Percentiles rank a stretch among this genome's conserved stretches.
Conservation (phyloP, 2,113 vertebrate genomes). For the Tyto alba region DNA sequence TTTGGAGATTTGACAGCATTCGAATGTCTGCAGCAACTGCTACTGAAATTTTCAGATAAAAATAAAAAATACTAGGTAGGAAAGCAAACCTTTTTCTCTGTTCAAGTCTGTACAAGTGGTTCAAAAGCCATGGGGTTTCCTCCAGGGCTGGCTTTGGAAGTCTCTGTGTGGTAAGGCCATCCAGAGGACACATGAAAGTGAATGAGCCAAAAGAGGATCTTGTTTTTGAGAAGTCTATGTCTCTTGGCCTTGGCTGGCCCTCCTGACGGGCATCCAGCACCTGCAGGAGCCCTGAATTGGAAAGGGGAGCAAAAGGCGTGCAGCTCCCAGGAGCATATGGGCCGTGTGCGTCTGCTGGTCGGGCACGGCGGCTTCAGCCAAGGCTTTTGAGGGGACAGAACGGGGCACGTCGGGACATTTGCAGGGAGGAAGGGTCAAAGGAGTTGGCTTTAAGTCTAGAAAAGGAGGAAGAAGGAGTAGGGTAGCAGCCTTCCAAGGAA, state of each 20-base stretch:
- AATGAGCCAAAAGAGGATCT: neutral
- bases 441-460: neutral
- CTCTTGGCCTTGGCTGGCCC: neutral
- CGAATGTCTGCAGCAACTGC: no score
- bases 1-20: neutral
- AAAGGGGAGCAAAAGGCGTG: neutral
- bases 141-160: neutral
- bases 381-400: neutral
- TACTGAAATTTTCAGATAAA: neutral
- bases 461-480: neutral
- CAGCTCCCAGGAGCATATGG: neutral
- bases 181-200: neutral
- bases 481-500: neutral
- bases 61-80: neutral
- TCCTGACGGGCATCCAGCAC: neutral
- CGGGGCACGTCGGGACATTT: accelerated
- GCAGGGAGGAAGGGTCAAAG: neutral
- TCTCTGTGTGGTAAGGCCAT: accelerated
- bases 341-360: accelerated
- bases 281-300: neutral
- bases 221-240: neutral
- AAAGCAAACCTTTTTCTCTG: neutral
- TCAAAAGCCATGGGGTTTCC: neutral
- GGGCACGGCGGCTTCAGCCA: neutral
- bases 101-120: neutral